Percentiles rank a stretch among this genome's conserved stretches.
These are phyloP conservation scores for Rhabditophanes sp. DNA, from an alignment of 2,888 invertebrate species.

Conservation along the genomic window DNA sequence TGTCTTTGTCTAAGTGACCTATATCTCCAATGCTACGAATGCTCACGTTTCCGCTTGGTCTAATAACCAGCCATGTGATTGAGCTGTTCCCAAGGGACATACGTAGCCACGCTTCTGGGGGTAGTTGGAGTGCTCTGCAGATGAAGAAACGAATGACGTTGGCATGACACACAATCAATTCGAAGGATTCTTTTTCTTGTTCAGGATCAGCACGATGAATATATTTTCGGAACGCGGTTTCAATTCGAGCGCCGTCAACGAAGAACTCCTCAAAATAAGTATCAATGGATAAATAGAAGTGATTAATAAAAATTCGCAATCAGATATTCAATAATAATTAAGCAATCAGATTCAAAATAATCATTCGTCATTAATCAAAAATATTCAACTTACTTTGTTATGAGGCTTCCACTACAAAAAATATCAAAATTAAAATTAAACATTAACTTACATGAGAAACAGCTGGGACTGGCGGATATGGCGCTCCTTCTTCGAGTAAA, in stretches of 20 bases:
- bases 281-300: background rate
- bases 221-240: slow-evolving; percentile 75
- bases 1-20: slow-evolving; percentile 69
- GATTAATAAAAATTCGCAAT: background rate
- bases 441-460: too few relatives aligned
- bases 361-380: slow-evolving; percentile 4
- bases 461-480: slow-evolving; percentile 80
- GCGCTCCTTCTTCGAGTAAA: slow-evolving; percentile 74
- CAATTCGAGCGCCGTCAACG: slow-evolving; percentile 35
- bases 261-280: slow-evolving; percentile 31
- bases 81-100: slow-evolving; percentile 77
- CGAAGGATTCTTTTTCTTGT: slow-evolving; percentile 68
- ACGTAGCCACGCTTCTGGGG: slow-evolving; percentile 88
- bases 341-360: background rate
- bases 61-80: slow-evolving; percentile 70
- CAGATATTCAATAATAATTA: background rate
- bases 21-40: slow-evolving; percentile 68
- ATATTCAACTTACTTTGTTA: slow-evolving; percentile 51
- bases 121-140: slow-evolving; percentile 89
- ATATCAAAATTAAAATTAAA: too few relatives aligned
- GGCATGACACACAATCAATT: slow-evolving; percentile 83
- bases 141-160: slow-evolving; percentile 90
- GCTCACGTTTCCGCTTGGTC: slow-evolving; percentile 69
- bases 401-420: slow-evolving; percentile 87
- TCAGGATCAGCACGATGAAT: slow-evolving; percentile 68